Base-by-base conservation (phyloP, 2,888 invertebrate species). In the Crematogaster levior region DNA sequence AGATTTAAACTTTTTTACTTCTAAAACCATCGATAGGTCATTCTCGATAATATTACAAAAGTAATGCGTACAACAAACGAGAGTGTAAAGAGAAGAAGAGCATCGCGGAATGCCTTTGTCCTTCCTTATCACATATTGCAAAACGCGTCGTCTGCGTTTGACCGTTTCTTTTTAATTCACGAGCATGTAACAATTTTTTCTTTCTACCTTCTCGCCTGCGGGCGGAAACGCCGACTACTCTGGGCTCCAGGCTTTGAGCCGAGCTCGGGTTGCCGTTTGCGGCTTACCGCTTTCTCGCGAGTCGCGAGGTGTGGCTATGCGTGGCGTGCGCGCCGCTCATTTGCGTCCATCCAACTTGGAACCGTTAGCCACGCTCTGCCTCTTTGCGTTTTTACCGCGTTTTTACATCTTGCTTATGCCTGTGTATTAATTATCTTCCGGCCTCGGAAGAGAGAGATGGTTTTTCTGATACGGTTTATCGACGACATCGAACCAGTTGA, bases 201-300 rank as follows among this genome's bases (percentile, higher is more conserved):
- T 63, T 48, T 58, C 51, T 53, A 66, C 51, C 66, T 46, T 73
- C 66, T 75, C 72, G 66, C 58, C 27, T 21, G 27, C 51, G 10
- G 34, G 43, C 21, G 12, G 43, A 48, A 27, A 61, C 61, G 43
- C 66, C 43, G 53, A 37, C 66, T 51, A 53, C 48, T 51, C 65
- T 56, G 68, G 80, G 68, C 70, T 61, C 74, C 65, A 58, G 43
- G 56, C 61, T 63, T 74, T 48, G 77, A 77, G 68, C 66, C 60
- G 56, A 80, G 63, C 43, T 82, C 77, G 56, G 68, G 65, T 46
- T 73, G 88, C 86, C 84, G 80, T 77, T 86, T 60, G 84, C 72
- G 73, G 82, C 61, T 84, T 84, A 82, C 75, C 86, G 68, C 43
- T 77, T 66, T 77, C 68, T 40, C 68, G 61, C 73, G 60, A 74